Percentiles rank a stretch among this genome's conserved stretches.
Evolutionary conservation across 2,888 invertebrate species (phyloP).

Genomic region (Watsonalla binaria): DNA sequence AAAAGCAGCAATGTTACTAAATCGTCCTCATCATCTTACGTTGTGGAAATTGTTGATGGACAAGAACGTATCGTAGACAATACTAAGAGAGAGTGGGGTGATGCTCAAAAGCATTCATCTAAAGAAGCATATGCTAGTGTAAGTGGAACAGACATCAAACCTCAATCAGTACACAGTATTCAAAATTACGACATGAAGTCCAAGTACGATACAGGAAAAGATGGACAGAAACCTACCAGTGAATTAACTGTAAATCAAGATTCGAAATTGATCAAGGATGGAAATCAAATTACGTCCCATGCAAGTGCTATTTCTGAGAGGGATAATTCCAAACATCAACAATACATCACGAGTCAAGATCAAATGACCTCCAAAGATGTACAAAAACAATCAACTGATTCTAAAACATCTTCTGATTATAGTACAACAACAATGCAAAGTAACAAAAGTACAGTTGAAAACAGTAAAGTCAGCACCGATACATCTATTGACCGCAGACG

Average conservation of each 20-base stretch:
- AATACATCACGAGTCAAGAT: constrained; percentile 48
- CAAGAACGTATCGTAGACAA: constrained; percentile 80
- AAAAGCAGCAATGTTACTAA: constrained; percentile 77
- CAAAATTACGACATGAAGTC: constrained; percentile 75
- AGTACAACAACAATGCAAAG: constrained; percentile 17
- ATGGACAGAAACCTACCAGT: constrained; percentile 65
- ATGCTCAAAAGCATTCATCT: constrained; percentile 60
- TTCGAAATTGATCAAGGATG: constrained; percentile 64
- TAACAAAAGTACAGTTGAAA: constrained; percentile 34
- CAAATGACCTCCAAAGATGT: constrained; percentile 35
- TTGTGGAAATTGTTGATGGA: constrained; percentile 82
- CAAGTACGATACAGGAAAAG: constrained; percentile 77
- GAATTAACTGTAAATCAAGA: constrained; percentile 58
- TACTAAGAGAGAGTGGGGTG: constrained; percentile 79
- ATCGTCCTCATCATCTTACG: constrained; percentile 81
- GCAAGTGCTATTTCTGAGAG: constrained; percentile 60
- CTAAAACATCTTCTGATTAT: constrained; percentile 16
- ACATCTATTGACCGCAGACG: constrained; percentile 38
- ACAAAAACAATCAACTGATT: constrained; percentile 18
- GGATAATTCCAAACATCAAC: constrained; percentile 57
- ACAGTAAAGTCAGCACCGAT: constrained; percentile 31
- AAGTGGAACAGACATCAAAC: constrained; percentile 78
- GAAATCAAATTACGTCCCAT: constrained; percentile 57
- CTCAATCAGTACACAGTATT: constrained; percentile 74
- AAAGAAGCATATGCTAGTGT: constrained; percentile 76